A percentile compares a stretch with the other conserved stretches of the same genome.
Conservation (phyloP, 2,797 vertebrate genomes). For the Neopelma chrysocephalum region DNA sequence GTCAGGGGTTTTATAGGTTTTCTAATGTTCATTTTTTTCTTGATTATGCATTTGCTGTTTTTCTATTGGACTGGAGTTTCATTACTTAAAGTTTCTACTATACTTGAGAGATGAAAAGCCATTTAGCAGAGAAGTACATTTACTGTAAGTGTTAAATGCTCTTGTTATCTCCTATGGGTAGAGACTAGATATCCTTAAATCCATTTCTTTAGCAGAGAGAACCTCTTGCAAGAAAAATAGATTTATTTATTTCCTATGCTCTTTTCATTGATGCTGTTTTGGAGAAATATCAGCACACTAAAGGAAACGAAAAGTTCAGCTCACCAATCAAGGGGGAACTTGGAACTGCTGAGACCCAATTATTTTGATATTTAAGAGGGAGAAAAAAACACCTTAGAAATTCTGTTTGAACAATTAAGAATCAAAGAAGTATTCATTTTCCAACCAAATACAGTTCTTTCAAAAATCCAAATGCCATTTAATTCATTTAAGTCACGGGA, state of each 20-base stretch:
- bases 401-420: not conserved
- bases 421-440: not conserved
- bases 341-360: not conserved
- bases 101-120: not conserved
- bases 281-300: not conserved
- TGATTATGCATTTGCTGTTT: not conserved
- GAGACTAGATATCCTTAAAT: not conserved
- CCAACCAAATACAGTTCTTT: not conserved
- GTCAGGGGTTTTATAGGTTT: not conserved
- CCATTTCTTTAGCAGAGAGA: not conserved
- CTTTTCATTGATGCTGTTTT: not conserved
- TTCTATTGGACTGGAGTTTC: not conserved
- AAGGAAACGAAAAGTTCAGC: constrained; percentile 33
- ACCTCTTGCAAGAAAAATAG: not conserved
- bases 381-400: not conserved
- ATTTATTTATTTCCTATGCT: not conserved
- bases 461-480: not conserved
- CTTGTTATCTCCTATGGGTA: not conserved
- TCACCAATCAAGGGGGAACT: not conserved
- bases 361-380: constrained; percentile 10
- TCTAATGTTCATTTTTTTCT: not conserved
- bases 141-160: not conserved
- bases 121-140: not conserved
- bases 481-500: not conserved
- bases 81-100: not conserved